Conservation (phyloP, 2,797 vertebrate genomes). For the Clamator glandarius region DNA sequence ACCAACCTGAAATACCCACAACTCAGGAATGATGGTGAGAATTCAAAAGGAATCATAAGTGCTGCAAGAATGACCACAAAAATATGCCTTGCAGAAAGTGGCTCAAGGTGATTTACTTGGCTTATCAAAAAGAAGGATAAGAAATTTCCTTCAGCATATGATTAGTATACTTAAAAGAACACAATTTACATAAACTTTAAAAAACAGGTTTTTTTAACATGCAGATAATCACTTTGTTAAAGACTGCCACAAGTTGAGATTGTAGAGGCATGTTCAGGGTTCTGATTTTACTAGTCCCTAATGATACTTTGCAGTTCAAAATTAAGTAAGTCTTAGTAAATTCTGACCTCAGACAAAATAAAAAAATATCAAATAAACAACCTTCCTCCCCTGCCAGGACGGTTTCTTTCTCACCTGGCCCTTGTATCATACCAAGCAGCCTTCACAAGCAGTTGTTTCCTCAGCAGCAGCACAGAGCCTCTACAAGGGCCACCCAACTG, state of each 20-base stretch:
- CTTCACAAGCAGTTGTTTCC: background rate
- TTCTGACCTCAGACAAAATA: background rate
- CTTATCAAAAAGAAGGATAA: background rate
- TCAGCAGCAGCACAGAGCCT: fast-evolving
- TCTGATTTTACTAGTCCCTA: background rate
- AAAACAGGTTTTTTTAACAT: background rate
- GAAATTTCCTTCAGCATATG: background rate
- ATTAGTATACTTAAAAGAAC: background rate
- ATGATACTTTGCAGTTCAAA: background rate
- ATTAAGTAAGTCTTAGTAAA: background rate
- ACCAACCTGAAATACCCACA: background rate
- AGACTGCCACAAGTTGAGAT: background rate
- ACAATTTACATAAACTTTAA: background rate
- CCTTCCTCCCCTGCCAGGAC: background rate
- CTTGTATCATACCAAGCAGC: background rate
- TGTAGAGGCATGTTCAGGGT: background rate
- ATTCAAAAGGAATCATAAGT: background rate
- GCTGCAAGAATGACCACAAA: background rate
- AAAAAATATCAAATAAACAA: background rate
- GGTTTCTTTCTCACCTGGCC: background rate
- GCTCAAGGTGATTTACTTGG: background rate
- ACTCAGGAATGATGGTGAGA: background rate
- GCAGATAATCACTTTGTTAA: background rate
- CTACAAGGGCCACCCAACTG: background rate
- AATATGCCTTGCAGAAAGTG: background rate